These are phyloP conservation scores for Aldabrachelys gigantea DNA, from an alignment of 2,113 vertebrate genomes.

Conservation along the genomic window DNA sequence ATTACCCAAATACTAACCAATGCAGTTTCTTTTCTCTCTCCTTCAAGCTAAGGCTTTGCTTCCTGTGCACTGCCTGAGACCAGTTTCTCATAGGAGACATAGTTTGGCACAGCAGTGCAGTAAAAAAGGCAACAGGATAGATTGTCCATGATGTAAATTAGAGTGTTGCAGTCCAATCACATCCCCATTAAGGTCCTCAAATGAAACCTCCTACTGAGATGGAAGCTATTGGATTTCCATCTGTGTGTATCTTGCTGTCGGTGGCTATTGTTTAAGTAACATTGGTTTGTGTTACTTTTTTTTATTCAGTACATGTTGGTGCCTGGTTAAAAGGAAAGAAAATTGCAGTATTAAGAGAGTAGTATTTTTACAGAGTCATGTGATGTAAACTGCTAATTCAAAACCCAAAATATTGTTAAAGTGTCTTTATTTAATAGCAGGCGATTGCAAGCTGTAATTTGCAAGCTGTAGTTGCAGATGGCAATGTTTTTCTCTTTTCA, in stretches of 20 bases:
- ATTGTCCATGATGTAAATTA: slow-evolving; percentile 71
- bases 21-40: slow-evolving; percentile 30
- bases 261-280: slow-evolving; percentile 83
- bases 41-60: slow-evolving; percentile 48
- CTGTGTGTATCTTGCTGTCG: slow-evolving; percentile 67
- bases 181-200: slow-evolving; percentile 51
- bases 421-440: slow-evolving; percentile 86
- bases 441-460: slow-evolving; percentile 86
- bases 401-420: slow-evolving; percentile 87
- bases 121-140: slow-evolving; percentile 56
- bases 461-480: slow-evolving; percentile 87
- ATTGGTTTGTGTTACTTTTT: slow-evolving; percentile 68
- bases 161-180: slow-evolving; percentile 54
- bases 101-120: slow-evolving; percentile 48
- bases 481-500: slow-evolving; percentile 83
- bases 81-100: slow-evolving; percentile 58
- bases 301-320: slow-evolving; percentile 75
- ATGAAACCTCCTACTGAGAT: slow-evolving; percentile 54
- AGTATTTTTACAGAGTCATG: slow-evolving; percentile 80
- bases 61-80: slow-evolving; percentile 54
- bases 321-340: slow-evolving; percentile 79
- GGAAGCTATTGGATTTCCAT: slow-evolving; percentile 71
- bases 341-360: slow-evolving; percentile 82
- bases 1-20: slow-evolving; percentile 45
- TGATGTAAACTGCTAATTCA: slow-evolving; percentile 87